These are phyloP conservation scores for Cremastobaeus sp. DNA, from an alignment of 2,888 invertebrate species.

Conservation along the genomic window DNA sequence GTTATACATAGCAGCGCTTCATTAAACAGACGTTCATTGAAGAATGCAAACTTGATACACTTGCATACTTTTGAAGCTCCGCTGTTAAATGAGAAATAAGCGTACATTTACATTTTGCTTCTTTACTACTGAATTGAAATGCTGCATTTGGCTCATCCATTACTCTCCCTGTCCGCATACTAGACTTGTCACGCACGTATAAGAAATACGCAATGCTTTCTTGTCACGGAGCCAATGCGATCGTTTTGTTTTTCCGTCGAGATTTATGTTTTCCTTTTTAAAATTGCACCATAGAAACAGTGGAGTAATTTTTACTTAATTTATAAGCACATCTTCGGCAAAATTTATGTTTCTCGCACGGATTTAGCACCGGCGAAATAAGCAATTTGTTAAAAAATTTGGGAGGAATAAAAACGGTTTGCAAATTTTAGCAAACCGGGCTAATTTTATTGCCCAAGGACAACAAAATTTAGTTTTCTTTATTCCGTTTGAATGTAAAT, in stretches of 20 bases:
- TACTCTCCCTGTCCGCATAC: slow-evolving; percentile 61
- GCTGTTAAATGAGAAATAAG: slow-evolving; percentile 60
- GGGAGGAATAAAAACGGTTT: too few relatives aligned
- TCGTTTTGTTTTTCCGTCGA: slow-evolving; percentile 36
- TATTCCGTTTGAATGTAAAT: too few relatives aligned
- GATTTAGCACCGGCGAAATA: too few relatives aligned
- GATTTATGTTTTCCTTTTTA: slow-evolving; percentile 53
- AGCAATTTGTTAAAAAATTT: too few relatives aligned
- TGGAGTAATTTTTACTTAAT: slow-evolving; percentile 35
- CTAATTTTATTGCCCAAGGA: too few relatives aligned
- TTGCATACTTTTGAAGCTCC: slow-evolving; percentile 55
- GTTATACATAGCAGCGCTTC: slow-evolving; percentile 49
- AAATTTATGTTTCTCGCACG: too few relatives aligned
- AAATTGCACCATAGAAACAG: slow-evolving; percentile 38
- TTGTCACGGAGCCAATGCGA: slow-evolving; percentile 55
- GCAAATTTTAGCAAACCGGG: too few relatives aligned
- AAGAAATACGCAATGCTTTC: slow-evolving; percentile 55
- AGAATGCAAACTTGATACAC: slow-evolving; percentile 61
- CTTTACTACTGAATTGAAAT: slow-evolving; percentile 59
- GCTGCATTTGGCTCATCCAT: slow-evolving; percentile 61
- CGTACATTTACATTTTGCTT: slow-evolving; percentile 48
- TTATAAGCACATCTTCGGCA: too few relatives aligned
- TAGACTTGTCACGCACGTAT: slow-evolving; percentile 56
- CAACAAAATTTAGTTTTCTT: too few relatives aligned
- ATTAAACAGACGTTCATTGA: slow-evolving; percentile 58